These are phyloP conservation scores for Mactra quadrangularis DNA, from an alignment of 1,140 invertebrate species.

Conservation along the genomic window DNA sequence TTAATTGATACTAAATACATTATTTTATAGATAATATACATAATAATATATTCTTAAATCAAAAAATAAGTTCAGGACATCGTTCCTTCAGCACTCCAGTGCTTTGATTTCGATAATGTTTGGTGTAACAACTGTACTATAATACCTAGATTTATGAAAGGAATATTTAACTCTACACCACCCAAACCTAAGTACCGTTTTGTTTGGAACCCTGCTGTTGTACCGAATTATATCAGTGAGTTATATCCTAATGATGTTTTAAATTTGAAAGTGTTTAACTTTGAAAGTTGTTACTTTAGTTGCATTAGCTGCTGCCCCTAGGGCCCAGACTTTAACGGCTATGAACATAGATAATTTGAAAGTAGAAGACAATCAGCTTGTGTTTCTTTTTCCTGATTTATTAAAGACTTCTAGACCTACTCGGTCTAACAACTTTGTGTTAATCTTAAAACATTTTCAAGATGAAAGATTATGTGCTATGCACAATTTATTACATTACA, in stretches of 20 bases:
- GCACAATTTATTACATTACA: background rate
- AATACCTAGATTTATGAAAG: conserved; percentile 29
- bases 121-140: background rate
- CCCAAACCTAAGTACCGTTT: background rate
- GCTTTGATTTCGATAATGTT: no score
- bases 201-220: background rate
- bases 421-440: background rate
- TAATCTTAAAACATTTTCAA: background rate
- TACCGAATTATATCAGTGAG: background rate
- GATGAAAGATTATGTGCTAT: conserved; percentile 5
- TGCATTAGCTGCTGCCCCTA: conserved; percentile 22
- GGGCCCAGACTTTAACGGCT: conserved; percentile 3
- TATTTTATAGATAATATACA: no score
- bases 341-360: conserved; percentile 20
- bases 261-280: conserved; percentile 33
- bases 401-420: conserved; percentile 26
- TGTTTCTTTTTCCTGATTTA: conserved; percentile 19
- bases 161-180: background rate
- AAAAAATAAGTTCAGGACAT: no score
- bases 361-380: background rate
- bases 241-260: background rate
- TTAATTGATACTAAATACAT: no score
- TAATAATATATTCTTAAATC: no score
- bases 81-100: no score
- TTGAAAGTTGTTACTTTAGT: conserved; percentile 22